Evolutionary conservation across 2,113 vertebrate genomes (phyloP), one percentile per base, ranked within the genome.

Genomic region (Hypocryptadius cinnamomeus): DNA sequence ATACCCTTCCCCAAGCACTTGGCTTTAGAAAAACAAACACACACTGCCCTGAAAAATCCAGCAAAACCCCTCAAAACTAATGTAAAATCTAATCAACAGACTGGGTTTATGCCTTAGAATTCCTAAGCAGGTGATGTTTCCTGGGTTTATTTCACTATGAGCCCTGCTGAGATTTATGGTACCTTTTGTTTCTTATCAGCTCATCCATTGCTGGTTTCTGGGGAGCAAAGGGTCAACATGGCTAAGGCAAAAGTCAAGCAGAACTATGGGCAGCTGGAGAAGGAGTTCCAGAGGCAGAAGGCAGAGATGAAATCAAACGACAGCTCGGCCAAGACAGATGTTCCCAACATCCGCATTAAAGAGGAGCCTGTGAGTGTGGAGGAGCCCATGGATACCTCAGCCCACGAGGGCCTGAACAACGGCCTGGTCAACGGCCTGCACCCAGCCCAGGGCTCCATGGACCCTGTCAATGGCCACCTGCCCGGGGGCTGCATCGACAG

Each of bases 331-430:
- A 64, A 88, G 5, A 59, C 74, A 13, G 95, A 95, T 7, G 65
- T 96, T 69, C 76, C 95, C 44, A 96, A 74, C 10, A 87, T 98
- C 77, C 94, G 76, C 13, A 60, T 99, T 82, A 99, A 99, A 40
- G 98, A 98, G 94, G 98, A 98, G 69, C 98, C 97, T 0, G 13
- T 97, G 78, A 97, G 98, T 1, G 97, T 98, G 1, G 98, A 98
- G 37, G 99, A 99, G 81, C 96, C 98, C 2, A 99, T 99, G 99
- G 99, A 99, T 90, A 98, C 97, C 3, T 97, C 97, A 0, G 85
- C 64, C 24, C 92, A 88, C 0, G 90, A 96, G 3, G 85, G 96
- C 45, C 54, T 98, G 42, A 97, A 92, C 78, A 98, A 98, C 5
- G 98, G 98, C 24, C 89, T 98, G 5, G 35, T 98, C 66, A 99